Percentiles rank a stretch among this genome's conserved stretches.
These are phyloP conservation scores for Rhabdophis nuchalis DNA, from an alignment of 2,797 vertebrate species.

Conservation along the genomic window DNA sequence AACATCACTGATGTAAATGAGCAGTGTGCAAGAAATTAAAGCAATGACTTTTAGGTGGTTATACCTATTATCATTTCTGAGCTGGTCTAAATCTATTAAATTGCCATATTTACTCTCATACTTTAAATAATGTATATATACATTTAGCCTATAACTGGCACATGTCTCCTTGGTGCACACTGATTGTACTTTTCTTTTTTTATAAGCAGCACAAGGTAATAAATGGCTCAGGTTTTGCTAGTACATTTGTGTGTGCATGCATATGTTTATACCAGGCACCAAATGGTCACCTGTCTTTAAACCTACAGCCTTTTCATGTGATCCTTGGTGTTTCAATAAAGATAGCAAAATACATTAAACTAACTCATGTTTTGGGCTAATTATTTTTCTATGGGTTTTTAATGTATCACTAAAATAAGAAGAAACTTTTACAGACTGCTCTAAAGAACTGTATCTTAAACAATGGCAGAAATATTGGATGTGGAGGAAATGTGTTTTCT, in stretches of 20 bases:
- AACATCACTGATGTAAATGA: not conserved
- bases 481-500: not conserved
- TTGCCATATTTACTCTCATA: not conserved
- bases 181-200: not conserved
- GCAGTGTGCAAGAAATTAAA: not conserved
- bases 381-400: slow-evolving; percentile 10
- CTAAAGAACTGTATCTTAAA: not conserved
- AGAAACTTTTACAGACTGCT: not conserved
- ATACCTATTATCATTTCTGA: not conserved
- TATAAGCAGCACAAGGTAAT: slow-evolving; percentile 1
- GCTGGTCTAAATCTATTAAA: not conserved
- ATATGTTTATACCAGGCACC: not conserved
- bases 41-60: not conserved
- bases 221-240: slow-evolving; percentile 18
- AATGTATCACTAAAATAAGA: not conserved
- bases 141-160: not conserved
- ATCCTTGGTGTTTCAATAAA: not conserved
- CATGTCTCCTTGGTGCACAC: not conserved
- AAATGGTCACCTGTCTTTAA: not conserved
- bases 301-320: not conserved
- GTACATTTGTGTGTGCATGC: slow-evolving; percentile 1
- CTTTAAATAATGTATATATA: not conserved
- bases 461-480: not conserved
- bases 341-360: not conserved
- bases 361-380: slow-evolving; percentile 13